These are phyloP conservation scores for Notolabrus celidotus DNA, from an alignment of 2,797 vertebrate species.

Conservation along the genomic window DNA sequence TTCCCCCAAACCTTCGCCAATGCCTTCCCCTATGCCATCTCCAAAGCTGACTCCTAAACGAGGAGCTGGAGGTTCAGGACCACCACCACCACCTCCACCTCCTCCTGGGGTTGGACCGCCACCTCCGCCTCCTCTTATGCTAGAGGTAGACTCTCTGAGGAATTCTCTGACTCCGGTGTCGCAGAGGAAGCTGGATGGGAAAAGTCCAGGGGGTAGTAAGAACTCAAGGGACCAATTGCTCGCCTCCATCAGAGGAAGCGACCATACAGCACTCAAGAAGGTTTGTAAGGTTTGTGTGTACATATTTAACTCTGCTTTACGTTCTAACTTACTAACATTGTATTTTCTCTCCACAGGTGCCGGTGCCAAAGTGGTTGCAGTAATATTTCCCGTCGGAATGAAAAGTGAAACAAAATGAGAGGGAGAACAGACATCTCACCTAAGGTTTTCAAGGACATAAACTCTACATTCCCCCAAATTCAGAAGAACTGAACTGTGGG, in stretches of 20 bases:
- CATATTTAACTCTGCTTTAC: neutral
- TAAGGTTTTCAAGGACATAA: slow-evolving; percentile 46
- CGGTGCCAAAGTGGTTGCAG: slow-evolving; percentile 86
- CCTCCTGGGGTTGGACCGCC: slow-evolving; percentile 78
- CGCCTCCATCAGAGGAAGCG: slow-evolving; percentile 93
- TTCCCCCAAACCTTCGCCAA: slow-evolving; percentile 87
- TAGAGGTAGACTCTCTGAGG: slow-evolving; percentile 88
- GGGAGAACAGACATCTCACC: slow-evolving; percentile 74
- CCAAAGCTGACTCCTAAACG: slow-evolving; percentile 89
- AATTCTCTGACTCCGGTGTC: slow-evolving; percentile 92
- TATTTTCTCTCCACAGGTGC: slow-evolving; percentile 78
- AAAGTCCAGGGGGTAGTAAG: slow-evolving; percentile 83
- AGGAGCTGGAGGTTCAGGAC: slow-evolving; percentile 57
- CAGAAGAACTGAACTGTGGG: slow-evolving; percentile 55
- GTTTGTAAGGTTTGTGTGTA: slow-evolving; percentile 66
- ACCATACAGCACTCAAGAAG: slow-evolving; percentile 94
- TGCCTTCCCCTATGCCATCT: slow-evolving; percentile 85
- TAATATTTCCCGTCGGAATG: slow-evolving; percentile 63
- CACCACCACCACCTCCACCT: slow-evolving; percentile 79
- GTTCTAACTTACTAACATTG: slow-evolving; percentile 18
- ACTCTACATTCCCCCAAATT: slow-evolving; percentile 53
- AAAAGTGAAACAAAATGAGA: slow-evolving; percentile 36
- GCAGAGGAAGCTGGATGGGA: slow-evolving; percentile 91
- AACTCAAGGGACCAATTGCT: slow-evolving; percentile 97
- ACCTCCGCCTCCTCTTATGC: slow-evolving; percentile 84